phyloP scores from a whole-genome alignment of 2,113 vertebrate species.

The Aepyceros melampus region DNA sequence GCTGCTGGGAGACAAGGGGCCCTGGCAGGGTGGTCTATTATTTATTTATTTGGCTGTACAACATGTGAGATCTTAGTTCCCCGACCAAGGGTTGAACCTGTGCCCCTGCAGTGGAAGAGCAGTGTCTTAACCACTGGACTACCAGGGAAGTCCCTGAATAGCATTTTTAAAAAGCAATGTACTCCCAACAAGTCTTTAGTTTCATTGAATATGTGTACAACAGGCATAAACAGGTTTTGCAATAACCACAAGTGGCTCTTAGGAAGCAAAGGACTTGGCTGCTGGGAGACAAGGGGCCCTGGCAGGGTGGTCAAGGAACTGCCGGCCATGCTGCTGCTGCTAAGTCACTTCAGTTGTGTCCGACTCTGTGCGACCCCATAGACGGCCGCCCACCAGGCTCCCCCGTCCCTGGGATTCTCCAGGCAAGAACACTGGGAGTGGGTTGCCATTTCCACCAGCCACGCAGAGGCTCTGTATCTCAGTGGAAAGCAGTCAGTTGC shows the following conservation, averaged over 20 bases:
- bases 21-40: too few species aligned
- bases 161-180: neutral
- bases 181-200: neutral
- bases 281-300: neutral
- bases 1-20: neutral
- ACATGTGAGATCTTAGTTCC: neutral
- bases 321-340: too few species aligned
- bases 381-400: too few species aligned
- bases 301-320: neutral
- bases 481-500: neutral
- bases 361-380: too few species aligned
- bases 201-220: neutral
- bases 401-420: too few species aligned
- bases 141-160: neutral
- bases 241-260: neutral
- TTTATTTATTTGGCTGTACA: neutral
- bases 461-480: neutral
- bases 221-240: neutral
- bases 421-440: too few species aligned
- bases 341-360: too few species aligned
- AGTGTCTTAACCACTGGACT: neutral
- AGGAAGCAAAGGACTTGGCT: neutral
- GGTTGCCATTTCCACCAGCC: too few species aligned
- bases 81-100: neutral
- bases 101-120: neutral